phyloP scores from a whole-genome alignment of 2,797 vertebrate species.

The Acipenser transmontanus region DNA sequence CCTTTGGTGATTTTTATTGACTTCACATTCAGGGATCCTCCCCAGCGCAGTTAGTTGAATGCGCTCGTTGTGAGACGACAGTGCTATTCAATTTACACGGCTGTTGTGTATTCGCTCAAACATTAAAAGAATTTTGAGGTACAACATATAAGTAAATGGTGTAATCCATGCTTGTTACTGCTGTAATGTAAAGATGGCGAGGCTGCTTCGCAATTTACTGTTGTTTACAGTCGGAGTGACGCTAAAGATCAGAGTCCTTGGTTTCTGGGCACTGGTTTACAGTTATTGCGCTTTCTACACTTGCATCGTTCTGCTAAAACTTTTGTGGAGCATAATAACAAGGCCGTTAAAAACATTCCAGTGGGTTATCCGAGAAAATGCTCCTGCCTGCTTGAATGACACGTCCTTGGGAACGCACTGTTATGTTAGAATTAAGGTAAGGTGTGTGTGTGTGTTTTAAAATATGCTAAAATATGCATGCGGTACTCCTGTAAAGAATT shows the following conservation, averaged over 20 bases:
- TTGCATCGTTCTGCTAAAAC: constrained; percentile 74
- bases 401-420: constrained; percentile 94
- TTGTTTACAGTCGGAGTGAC: constrained; percentile 57
- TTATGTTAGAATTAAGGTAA: constrained; percentile 94
- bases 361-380: constrained; percentile 70
- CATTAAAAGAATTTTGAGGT: constrained; percentile 17
- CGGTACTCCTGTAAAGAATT: too few species aligned
- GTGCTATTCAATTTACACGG: constrained; percentile 16
- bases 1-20: constrained; percentile 41
- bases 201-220: constrained; percentile 60
- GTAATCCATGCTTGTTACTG: constrained; percentile 37
- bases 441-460: constrained; percentile 24
- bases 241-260: constrained; percentile 58
- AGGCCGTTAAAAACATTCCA: constrained; percentile 77
- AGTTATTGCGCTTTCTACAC: constrained; percentile 76
- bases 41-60: constrained; percentile 43
- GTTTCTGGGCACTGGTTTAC: constrained; percentile 85
- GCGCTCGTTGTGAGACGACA: constrained; percentile 34
- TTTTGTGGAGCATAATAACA: constrained; percentile 80
- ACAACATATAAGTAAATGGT: constrained; percentile 30
- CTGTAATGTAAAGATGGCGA: constrained; percentile 70
- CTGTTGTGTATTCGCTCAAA: too few species aligned
- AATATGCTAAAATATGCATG: too few species aligned
- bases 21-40: constrained; percentile 45
- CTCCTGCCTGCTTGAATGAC: constrained; percentile 84